phyloP scores from a whole-genome alignment of 2,888 invertebrate genomes.

The Dexiosoma caninum region DNA sequence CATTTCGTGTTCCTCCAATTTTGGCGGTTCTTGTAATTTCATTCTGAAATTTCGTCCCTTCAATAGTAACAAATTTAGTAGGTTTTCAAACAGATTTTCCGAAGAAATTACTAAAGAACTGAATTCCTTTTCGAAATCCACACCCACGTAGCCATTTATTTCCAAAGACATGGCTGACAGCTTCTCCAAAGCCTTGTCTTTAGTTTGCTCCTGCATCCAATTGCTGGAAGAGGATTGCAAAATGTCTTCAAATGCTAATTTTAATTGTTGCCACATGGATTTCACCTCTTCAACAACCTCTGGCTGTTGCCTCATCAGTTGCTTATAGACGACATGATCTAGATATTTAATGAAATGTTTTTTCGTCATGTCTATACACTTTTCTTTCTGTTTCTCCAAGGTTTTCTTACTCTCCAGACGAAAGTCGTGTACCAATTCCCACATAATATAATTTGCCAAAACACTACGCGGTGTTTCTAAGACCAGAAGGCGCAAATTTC shows the following conservation, averaged over 20 bases:
- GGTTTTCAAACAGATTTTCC: slow-evolving; percentile 70
- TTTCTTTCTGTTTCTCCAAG: slow-evolving; percentile 62
- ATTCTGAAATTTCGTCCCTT: slow-evolving; percentile 65
- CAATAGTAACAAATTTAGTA: slow-evolving; percentile 67
- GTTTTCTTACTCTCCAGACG: slow-evolving; percentile 58
- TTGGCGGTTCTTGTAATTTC: slow-evolving; percentile 65
- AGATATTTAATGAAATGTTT: slow-evolving; percentile 69
- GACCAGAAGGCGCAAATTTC: slow-evolving; percentile 68
- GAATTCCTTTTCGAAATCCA: slow-evolving; percentile 68
- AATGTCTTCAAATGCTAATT: slow-evolving; percentile 66
- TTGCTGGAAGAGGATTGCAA: slow-evolving; percentile 58
- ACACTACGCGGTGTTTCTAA: slow-evolving; percentile 66
- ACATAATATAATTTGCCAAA: slow-evolving; percentile 74
- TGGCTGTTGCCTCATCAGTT: slow-evolving; percentile 55
- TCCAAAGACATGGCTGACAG: slow-evolving; percentile 69
- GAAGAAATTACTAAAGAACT: slow-evolving; percentile 67
- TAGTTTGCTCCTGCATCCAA: slow-evolving; percentile 69
- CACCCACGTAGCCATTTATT: slow-evolving; percentile 66
- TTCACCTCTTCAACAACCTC: slow-evolving; percentile 62
- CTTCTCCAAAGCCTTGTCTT: slow-evolving; percentile 68
- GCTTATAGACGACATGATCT: slow-evolving; percentile 70
- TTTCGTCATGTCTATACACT: slow-evolving; percentile 68
- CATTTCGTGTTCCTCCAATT: slow-evolving; percentile 57
- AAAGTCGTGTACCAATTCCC: slow-evolving; percentile 69
- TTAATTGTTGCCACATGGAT: slow-evolving; percentile 70